Evolutionary conservation across 2,888 invertebrate species (phyloP), one percentile per base, ranked within the genome.

Genomic region (Dicyrtoma fusca): DNA sequence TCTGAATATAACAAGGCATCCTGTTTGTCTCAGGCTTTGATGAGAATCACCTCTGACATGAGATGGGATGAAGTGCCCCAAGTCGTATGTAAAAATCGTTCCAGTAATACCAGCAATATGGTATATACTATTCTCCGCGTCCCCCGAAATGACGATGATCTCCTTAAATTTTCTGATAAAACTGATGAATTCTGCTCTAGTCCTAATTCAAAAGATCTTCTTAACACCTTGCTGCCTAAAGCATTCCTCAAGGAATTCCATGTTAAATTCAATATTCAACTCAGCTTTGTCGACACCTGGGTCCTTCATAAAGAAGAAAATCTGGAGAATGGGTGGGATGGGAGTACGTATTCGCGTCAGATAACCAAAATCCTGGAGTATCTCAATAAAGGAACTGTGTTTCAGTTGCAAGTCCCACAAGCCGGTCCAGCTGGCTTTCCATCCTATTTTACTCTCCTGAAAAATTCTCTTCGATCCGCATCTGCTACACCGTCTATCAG

Each of bases 231-330:
- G 11, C 64, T 79, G 1, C 79, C 79, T 0, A 17, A 53, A 19
- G 76, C 77, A 8, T 79, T 79, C 55, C 71, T 73, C 1, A 71
- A 65, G 47, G 73, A 65, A n/a, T 76, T 79, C 47, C 75, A 74
- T 21, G 62, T 53, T n/a, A 65, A 73, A 49, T 57, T 69, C 6
- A 64, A 68, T 8, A 79, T 79, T 44, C 76, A 79, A 47, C 65
- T 79, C 0, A 77, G 77, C 61, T 75, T 79, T 26, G 69, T 77
- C 10, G 79, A 79, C 44, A 74, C 75, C 64, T 75, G 76, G 75
- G 62, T 69, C 23, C 68, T 71, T 5, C 73, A 74, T 19, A 75
- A 75, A 17, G 73, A 74, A 19, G 53, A 17, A 14, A 44, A 55
- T 23, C 61, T 69, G 70, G 72, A 47, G 26, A 65, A 57, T 5